Conservation (phyloP, 2,888 invertebrate species). For the Tenthredo livida region DNA sequence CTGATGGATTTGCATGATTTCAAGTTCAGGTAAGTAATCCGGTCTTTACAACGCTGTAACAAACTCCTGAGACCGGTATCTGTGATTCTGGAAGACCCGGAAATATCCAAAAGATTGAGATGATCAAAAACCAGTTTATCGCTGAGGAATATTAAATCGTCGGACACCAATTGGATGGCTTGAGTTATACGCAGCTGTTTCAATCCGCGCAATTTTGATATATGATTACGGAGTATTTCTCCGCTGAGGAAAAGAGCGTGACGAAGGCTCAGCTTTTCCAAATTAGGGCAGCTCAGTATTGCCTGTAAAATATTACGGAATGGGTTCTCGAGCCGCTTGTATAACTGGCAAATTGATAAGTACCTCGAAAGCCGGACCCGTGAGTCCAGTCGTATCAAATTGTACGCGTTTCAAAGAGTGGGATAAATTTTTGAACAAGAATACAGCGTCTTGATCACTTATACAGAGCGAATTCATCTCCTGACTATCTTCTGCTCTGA, state of each 20-base stretch:
- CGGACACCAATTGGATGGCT: slow-evolving; percentile 43
- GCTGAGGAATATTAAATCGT: slow-evolving; percentile 22
- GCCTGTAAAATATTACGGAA: slow-evolving; percentile 47
- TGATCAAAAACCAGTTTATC: slow-evolving; percentile 5
- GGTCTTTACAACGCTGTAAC: slow-evolving; percentile 44
- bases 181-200: slow-evolving; percentile 46
- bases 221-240: slow-evolving; percentile 23
- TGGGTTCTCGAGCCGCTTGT: not conserved
- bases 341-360: not conserved
- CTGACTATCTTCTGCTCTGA: not conserved
- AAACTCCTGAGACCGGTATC: slow-evolving; percentile 31
- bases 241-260: slow-evolving; percentile 44
- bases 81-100: slow-evolving; percentile 40
- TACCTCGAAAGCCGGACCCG: slow-evolving; percentile 41
- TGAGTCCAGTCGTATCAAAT: slow-evolving; percentile 51
- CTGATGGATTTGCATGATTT: slow-evolving; percentile 50
- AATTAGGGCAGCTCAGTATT: slow-evolving; percentile 47
- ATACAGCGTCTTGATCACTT: slow-evolving; percentile 45
- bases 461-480: not conserved
- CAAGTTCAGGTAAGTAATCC: slow-evolving; percentile 32
- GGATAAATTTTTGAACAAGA: slow-evolving; percentile 48
- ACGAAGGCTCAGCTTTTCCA: slow-evolving; percentile 39
- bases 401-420: slow-evolving; percentile 32
- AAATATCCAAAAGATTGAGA: slow-evolving; percentile 46
- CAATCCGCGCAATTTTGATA: slow-evolving; percentile 7